phyloP scores from a whole-genome alignment of 1,140 invertebrate species.

The Oryzaephilus surinamensis region DNA sequence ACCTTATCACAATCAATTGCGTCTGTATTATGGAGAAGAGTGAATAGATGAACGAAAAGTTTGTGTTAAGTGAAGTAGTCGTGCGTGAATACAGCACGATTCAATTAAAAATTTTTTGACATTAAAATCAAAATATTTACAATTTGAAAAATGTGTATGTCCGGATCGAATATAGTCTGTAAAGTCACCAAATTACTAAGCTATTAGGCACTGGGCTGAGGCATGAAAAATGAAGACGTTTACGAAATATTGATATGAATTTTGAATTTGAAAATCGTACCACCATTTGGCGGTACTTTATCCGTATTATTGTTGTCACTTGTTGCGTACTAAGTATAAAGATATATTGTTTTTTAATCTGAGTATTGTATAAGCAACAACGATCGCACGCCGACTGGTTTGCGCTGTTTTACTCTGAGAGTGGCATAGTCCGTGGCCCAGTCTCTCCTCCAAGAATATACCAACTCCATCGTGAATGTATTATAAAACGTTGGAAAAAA shows the following conservation, averaged over 20 bases:
- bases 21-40: constrained; percentile 17
- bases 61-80: constrained; percentile 18
- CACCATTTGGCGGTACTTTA: constrained; percentile 27
- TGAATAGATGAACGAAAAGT: too few relatives aligned
- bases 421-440: neutral
- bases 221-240: constrained; percentile 3
- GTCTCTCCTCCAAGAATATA: too few relatives aligned
- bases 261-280: too few relatives aligned
- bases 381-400: constrained; percentile 31
- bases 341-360: too few relatives aligned
- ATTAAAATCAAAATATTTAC: constrained; percentile 6
- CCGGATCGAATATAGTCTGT: neutral
- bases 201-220: constrained; percentile 7
- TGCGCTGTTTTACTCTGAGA: constrained; percentile 9
- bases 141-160: constrained; percentile 9
- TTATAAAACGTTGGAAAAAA: constrained; percentile 13
- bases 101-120: constrained; percentile 14
- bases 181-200: too few relatives aligned
- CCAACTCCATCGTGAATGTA: constrained; percentile 8
- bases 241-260: constrained; percentile 5
- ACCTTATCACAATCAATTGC: constrained; percentile 21
- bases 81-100: constrained; percentile 21
- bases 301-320: constrained; percentile 17
- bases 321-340: too few relatives aligned
- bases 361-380: constrained; percentile 23